These are phyloP conservation scores for Cyprinella venusta DNA, from an alignment of 2,797 vertebrate genomes.

Conservation along the genomic window DNA sequence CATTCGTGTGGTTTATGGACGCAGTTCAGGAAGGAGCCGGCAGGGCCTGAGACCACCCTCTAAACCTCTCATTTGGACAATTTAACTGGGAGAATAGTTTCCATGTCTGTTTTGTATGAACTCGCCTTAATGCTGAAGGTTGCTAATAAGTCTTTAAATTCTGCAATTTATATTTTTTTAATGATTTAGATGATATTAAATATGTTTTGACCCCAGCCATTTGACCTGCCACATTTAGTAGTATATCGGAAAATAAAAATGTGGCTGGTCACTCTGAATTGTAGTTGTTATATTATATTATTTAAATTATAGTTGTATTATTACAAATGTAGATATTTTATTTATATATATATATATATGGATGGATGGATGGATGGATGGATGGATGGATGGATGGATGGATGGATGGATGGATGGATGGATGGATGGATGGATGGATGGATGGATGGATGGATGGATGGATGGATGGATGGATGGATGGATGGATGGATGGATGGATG, in stretches of 20 bases:
- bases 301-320: neutral
- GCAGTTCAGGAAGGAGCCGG: conserved; percentile 13
- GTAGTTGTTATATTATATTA: no score
- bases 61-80: conserved; percentile 17
- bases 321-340: neutral
- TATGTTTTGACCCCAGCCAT: neutral
- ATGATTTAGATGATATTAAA: neutral
- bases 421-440: no score
- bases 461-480: no score
- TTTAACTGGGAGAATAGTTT: conserved; percentile 29
- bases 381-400: no score
- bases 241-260: neutral
- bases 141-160: neutral
- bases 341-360: no score
- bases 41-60: conserved; percentile 1
- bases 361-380: no score
- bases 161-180: neutral
- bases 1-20: conserved; percentile 7
- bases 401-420: no score
- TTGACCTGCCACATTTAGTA: neutral
- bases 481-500: no score
- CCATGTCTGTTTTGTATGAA: conserved; percentile 33
- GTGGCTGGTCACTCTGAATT: neutral
- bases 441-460: no score
- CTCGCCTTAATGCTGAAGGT: neutral